These are phyloP conservation scores for Idaea straminata DNA, from an alignment of 2,888 invertebrate species.

Conservation along the genomic window DNA sequence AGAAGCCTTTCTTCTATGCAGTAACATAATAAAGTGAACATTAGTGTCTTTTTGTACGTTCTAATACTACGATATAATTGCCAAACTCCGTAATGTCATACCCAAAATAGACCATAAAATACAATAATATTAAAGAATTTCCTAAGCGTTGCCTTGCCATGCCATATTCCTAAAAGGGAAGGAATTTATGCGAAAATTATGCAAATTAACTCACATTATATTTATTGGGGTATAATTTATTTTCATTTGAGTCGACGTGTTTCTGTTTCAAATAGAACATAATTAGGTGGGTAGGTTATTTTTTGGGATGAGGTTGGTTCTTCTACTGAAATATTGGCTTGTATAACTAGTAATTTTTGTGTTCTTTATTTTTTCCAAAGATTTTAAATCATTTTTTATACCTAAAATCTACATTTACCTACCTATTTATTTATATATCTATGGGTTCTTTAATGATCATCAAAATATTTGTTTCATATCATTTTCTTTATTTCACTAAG, in stretches of 20 bases:
- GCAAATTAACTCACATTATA: conserved; percentile 16
- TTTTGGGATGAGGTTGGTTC: neutral
- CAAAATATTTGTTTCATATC: neutral
- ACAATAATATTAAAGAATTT: conserved; percentile 13
- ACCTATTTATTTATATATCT: too few relatives aligned
- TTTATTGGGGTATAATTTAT: conserved; percentile 16
- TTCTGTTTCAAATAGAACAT: conserved; percentile 5
- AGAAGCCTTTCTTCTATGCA: too few relatives aligned
- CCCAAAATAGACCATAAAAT: conserved; percentile 2
- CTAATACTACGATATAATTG: too few relatives aligned
- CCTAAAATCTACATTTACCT: too few relatives aligned
- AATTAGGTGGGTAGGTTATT: neutral
- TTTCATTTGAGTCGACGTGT: conserved; percentile 10
- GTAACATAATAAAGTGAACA: too few relatives aligned
- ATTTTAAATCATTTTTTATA: too few relatives aligned
- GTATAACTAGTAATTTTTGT: conserved; percentile 3
- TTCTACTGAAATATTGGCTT: neutral
- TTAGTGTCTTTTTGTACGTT: too few relatives aligned
- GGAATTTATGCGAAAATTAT: conserved; percentile 19
- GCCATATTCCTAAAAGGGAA: conserved; percentile 7
- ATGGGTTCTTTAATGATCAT: neutral
- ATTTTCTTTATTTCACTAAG: neutral
- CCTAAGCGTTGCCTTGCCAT: conserved; percentile 13
- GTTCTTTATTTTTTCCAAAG: neutral
- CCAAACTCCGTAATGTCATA: too few relatives aligned